These are phyloP conservation scores for Callorhinus ursinus DNA, from an alignment of 2,113 vertebrate species.

Conservation along the genomic window DNA sequence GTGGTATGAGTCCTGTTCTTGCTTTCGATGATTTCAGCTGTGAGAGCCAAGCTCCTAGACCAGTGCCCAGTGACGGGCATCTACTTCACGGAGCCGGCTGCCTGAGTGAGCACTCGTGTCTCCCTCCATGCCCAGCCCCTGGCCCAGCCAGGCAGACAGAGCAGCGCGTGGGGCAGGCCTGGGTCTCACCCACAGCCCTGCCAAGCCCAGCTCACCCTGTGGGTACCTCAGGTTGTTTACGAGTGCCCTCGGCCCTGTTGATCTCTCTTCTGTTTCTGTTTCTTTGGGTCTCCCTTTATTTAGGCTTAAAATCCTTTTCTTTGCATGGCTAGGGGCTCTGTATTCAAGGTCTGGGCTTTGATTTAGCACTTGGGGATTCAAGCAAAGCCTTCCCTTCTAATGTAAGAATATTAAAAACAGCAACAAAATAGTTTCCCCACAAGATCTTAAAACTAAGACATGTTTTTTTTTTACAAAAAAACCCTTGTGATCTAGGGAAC, in stretches of 20 bases:
- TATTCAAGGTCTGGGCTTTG: background rate
- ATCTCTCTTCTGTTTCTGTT: background rate
- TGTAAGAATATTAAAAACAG: background rate
- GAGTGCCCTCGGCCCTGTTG: background rate
- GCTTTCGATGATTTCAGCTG: conserved; percentile 81
- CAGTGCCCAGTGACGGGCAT: conserved; percentile 90
- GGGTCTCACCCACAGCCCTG: background rate
- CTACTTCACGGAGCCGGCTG: conserved; percentile 86
- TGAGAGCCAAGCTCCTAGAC: conserved; percentile 83
- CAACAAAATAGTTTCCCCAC: background rate
- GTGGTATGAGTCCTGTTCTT: conserved; percentile 76
- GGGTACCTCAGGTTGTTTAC: background rate
- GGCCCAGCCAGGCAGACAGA: conserved; percentile 50
- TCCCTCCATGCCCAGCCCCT: conserved; percentile 82
- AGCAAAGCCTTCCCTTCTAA: background rate
- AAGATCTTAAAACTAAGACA: background rate
- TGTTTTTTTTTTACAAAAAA: background rate
- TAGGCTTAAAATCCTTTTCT: background rate
- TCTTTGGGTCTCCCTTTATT: background rate
- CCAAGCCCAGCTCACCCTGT: conserved; percentile 2
- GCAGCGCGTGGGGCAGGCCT: background rate
- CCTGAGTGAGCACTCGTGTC: conserved; percentile 88
- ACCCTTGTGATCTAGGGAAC: background rate
- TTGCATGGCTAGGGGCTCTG: background rate
- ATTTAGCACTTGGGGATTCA: background rate